Base-by-base conservation (phyloP, 2,888 invertebrate genomes). In the Drosophila algonquin region DNA sequence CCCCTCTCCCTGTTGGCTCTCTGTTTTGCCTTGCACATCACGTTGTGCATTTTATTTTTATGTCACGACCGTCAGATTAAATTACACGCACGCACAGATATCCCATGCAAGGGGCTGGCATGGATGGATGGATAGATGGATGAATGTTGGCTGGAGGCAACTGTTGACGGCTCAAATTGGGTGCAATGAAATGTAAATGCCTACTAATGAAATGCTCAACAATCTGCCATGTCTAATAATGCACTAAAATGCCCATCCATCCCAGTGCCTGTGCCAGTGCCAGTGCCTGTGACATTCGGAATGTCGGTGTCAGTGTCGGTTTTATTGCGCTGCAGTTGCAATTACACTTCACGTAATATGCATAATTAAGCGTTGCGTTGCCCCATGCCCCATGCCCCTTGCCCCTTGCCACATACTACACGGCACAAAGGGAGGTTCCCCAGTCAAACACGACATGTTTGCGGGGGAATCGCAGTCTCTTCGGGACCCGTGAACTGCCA, bases 11-110 rank as follows among this genome's bases (percentile, higher is more conserved):
- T 63, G 54, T 54, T 53, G 40, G 52, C 79, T 30, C 8, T 30
- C 30, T 73, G 80, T 75, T 87, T 73, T 81, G 80, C 77, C 72
- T 69, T 85, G 75, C 85, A 54, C 68, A 79, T 81, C 83, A 84
- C 83, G 83, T 84, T 85, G 79, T 73, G 80, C 80, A 86, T 76
- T 84, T 80, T 68, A 74, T 69, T 87, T 87, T 85, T 78, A 80
- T 82, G 73, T 64, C 86, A 85, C 82, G 86, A 71, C 73, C 80
- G 76, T 87, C 86, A 78, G 87, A 83, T 83, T 83, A 83, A 83
- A 87, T 87, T 84, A 84, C 63, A 71, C 72, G 76, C 82, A 67
- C 63, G 62, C 63, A 61, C 73, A 68, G 54, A 60, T 24, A 54
- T 32, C 54, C 16, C n/a, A 21, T 35, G 47, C 18, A 30, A 47